Evolutionary conservation across 2,888 invertebrate genomes (phyloP).

Genomic region (Hemaris fuciformis): DNA sequence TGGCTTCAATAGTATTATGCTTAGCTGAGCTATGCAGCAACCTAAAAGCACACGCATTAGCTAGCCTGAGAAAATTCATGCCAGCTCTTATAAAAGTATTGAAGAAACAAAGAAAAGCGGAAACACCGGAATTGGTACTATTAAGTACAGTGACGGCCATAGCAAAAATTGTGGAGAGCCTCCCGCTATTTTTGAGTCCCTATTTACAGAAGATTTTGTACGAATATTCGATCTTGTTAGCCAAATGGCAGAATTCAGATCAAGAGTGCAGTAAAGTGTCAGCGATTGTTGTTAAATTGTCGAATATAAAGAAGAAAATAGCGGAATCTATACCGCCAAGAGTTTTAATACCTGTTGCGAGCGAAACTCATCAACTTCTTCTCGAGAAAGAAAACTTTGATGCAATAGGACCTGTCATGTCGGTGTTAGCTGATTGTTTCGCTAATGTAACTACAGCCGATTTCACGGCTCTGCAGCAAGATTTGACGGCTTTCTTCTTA

Average conservation of each 20-base stretch:
- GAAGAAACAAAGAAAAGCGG: slow-evolving; percentile 81
- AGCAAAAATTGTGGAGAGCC: slow-evolving; percentile 89
- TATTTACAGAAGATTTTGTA: slow-evolving; percentile 88
- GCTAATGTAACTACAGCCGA: slow-evolving; percentile 83
- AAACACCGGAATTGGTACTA: slow-evolving; percentile 83
- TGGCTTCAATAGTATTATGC: slow-evolving; percentile 88
- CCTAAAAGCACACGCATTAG: slow-evolving; percentile 88
- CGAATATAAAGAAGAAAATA: slow-evolving; percentile 84
- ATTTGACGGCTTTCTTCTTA: slow-evolving; percentile 88
- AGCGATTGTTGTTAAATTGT: slow-evolving; percentile 81
- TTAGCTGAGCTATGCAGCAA: slow-evolving; percentile 89
- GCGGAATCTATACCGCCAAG: slow-evolving; percentile 86
- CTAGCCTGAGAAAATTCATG: slow-evolving; percentile 89
- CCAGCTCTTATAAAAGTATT: slow-evolving; percentile 86
- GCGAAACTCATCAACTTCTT: slow-evolving; percentile 83
- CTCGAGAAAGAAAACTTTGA: slow-evolving; percentile 81
- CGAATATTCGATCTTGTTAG: slow-evolving; percentile 82
- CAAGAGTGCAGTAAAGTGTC: slow-evolving; percentile 76
- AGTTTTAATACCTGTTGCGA: slow-evolving; percentile 88
- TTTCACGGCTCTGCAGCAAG: slow-evolving; percentile 83
- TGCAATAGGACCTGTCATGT: slow-evolving; percentile 87
- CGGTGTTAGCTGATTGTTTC: slow-evolving; percentile 88
- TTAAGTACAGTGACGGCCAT: slow-evolving; percentile 89
- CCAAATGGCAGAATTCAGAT: slow-evolving; percentile 73
- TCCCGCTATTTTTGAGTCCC: slow-evolving; percentile 92